Base-by-base conservation (phyloP, 2,888 invertebrate genomes). In the Anoplius nigerrimus region DNA sequence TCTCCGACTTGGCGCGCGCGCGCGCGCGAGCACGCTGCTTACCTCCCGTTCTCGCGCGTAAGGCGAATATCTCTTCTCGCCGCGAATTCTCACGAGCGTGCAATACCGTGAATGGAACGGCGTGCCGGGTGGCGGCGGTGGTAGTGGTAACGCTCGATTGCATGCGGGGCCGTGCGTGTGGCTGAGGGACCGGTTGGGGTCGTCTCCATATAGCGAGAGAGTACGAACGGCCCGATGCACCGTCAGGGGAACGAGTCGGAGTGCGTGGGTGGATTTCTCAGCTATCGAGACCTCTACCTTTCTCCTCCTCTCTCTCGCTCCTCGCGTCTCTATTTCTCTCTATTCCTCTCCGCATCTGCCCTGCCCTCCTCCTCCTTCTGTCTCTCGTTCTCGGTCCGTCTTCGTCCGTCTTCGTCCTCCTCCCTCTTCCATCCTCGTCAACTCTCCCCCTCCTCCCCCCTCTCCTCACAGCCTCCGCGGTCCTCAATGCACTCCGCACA, bases 71-170 rank as follows among this genome's bases (percentile, higher is more conserved):
- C 60, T 52, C 11, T 34, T 6, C 34, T 34, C 34, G 34, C 27
- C 57, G 52, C 20, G 76, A 69, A 76, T 78, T 78, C 79, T 80
- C 80, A 75, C 80, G 78, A 78, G 75, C 70, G 76, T 56, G 76
- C 63, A 72, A 71, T 72, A 76, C 74, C 80, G 79, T 79, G 78
- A 79, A 79, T 79, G 80, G 78, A 72, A n/a, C n/a, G n/a, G n/a
- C n/a, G n/a, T n/a, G n/a, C n/a, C n/a, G n/a, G n/a, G n/a, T 63
- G 71, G 34, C 59, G 51, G 6, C n/a, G 48, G 71, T 75, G 66
- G 75, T 71, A 69, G 70, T 74, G 62, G 78, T 79, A 73, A 43
- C 20, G 71, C 69, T 71, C 70, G 77, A 72, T 75, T 71, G 66
- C 77, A 65, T 66, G 79, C 63, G 71, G 34, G n/a, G 51, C 42